phyloP scores from a whole-genome alignment of 2,888 invertebrate genomes.

The Ormyrus labotus region DNA sequence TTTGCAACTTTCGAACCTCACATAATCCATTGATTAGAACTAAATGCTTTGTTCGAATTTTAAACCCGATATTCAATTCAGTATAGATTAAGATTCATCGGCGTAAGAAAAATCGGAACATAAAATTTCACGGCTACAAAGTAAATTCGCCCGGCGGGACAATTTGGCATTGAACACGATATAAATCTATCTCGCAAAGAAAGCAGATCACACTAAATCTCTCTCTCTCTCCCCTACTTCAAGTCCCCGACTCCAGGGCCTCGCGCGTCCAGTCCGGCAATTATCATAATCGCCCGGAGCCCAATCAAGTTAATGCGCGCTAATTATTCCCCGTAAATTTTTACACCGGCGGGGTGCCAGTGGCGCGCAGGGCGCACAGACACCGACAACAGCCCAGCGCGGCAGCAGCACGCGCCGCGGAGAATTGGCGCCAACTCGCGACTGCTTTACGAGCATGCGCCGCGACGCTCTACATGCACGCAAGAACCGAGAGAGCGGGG shows the following conservation, averaged over 20 bases:
- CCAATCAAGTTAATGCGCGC: slow-evolving; percentile 39
- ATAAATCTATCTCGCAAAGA: no score
- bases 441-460: slow-evolving; percentile 69
- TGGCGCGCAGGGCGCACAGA: background rate
- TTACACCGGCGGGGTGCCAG: slow-evolving; percentile 1
- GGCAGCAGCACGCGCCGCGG: slow-evolving; percentile 25
- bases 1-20: no score
- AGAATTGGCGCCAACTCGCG: slow-evolving; percentile 71
- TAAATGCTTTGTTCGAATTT: no score
- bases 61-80: no score
- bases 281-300: slow-evolving; percentile 19
- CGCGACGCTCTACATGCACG: slow-evolving; percentile 12
- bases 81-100: no score
- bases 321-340: slow-evolving; percentile 39
- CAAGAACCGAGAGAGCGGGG: slow-evolving; percentile 18
- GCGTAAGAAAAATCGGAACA: no score
- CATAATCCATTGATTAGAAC: no score
- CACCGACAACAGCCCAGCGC: no score
- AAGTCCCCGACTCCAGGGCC: background rate
- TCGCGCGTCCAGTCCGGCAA: background rate
- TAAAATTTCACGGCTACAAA: background rate
- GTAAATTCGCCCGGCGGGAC: no score
- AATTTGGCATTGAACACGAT: no score
- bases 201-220: no score
- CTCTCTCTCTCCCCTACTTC: slow-evolving; percentile 35